Evolutionary conservation across 2,888 invertebrate species (phyloP), one percentile per base, ranked within the genome.

Genomic region (Hydrotaea cyrtoneurina): DNA sequence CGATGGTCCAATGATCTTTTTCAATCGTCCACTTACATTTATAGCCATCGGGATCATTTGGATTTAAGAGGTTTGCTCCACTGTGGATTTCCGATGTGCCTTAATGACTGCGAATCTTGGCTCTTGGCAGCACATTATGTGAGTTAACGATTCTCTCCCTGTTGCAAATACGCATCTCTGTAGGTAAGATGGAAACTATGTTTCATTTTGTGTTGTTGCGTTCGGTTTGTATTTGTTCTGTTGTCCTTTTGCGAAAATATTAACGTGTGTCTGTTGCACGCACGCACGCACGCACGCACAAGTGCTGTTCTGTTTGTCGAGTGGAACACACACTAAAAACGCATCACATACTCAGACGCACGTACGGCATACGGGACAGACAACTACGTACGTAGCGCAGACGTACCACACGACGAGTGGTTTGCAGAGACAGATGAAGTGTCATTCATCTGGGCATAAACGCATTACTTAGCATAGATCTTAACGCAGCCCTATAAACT

Each of bases 401-500:
- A 55, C 39, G 17, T 23, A 26, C 26, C 19, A 87, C 86, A 80
- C 87, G 85, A 86, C 86, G 87, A 85, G 80, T 78, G 86, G 80
- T 78, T 77, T 66, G 7, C 81, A 82, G 87, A 88, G 88, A 88
- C 89, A 89, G 88, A 90, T 90, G 90, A 90, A 90, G 90, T 90
- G 91, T 91, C 91, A 90, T 90, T 91, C 91, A 91, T 91, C 90
- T 90, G 89, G 87, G 88, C 89, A 90, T 89, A 91, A 90, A 91
- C 89, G 91, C 91, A 91, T 90, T 91, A 90, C 90, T 91, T 90
- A 90, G 88, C 87, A 86, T 86, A 85, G 86, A 84, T 83, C 83
- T 83, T 86, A 77, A 80, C 83, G 59, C 73, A 80, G 80, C 73
- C 72, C 78, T 78, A 89, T 90, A 89, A 84, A 84, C 84, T 81